Evolutionary conservation across 2,113 vertebrate genomes (phyloP), one percentile per base, ranked within the genome.

Genomic region (Hippocampus zosterae): DNA sequence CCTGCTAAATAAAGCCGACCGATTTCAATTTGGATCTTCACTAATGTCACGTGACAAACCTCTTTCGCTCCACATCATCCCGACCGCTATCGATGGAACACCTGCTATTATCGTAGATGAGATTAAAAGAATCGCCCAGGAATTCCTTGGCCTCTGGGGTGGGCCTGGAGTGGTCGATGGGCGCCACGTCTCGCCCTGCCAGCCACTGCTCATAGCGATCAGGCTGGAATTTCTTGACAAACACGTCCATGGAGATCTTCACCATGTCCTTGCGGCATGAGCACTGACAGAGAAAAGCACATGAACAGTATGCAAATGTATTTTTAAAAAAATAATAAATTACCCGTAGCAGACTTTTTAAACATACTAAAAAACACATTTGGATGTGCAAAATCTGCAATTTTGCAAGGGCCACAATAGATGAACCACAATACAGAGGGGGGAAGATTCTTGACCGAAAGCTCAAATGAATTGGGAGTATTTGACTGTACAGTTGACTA

Each of bases 231-330:
- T 96, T 96, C 81, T 90, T 93, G 73, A 99, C 97, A 86, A 99
- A 99, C 46, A 98, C 93, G 19, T 98, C 97, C 97, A 99, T 99
- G 69, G 96, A 98, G 73, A 99, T 98, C 89, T 98, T 99, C 80
- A 99, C 97, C 97, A 99, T 98, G 78, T 99, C 97, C 87, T 98
- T 98, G 61, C 97, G 93, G 75, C 97, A 99, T 0, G 95, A 97
- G 75, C 97, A 99, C 97, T 99, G 80, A 6, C 66, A 53, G 10
- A 42, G 27, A 19, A 11, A 23, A 74, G 7, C 21, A 55, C 50
- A 80, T 10, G 60, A 0, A 50, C 27, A 52, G 5, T 4, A 9
- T 6, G 5, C 33, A 37, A 6, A 7, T 37, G 0, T 33, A 5
- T 33, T 33, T 33, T 33, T 33, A 27, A 29, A 29, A 29, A 2